Percentiles rank a stretch among this genome's conserved stretches.
phyloP scores from a whole-genome alignment of 1,140 invertebrate genomes.

The Achatina immaculata region DNA sequence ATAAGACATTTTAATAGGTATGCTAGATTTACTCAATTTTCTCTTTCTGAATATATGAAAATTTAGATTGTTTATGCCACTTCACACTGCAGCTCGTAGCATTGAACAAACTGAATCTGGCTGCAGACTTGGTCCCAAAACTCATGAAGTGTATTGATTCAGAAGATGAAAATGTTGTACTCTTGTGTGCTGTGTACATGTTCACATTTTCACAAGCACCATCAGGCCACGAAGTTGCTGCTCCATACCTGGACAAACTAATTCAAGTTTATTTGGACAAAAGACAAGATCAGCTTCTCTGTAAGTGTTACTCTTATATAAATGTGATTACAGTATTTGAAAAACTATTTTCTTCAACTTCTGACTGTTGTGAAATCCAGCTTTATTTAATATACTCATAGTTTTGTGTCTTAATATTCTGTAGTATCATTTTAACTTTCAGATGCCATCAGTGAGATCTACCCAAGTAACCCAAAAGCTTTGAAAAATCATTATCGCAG shows the following conservation, averaged over 20 bases:
- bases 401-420: too few species aligned
- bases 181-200: neutral
- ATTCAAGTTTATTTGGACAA: conserved; percentile 23
- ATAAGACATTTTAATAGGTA: too few species aligned
- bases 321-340: too few species aligned
- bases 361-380: neutral
- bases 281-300: conserved; percentile 1
- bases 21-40: too few species aligned
- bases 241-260: conserved; percentile 33
- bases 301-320: conserved; percentile 10
- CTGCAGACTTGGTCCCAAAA: conserved; percentile 8
- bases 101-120: conserved; percentile 13
- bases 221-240: conserved; percentile 1
- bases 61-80: too few species aligned
- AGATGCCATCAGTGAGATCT: conserved; percentile 15
- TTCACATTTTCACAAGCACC: neutral
- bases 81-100: conserved; percentile 26
- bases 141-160: conserved; percentile 16
- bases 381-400: too few species aligned
- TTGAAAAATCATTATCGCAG: conserved; percentile 13
- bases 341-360: too few species aligned
- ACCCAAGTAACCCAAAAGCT: conserved; percentile 36
- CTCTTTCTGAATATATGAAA: too few species aligned
- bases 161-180: conserved; percentile 33
- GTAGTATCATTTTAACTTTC: too few species aligned